Evolutionary conservation across 2,113 vertebrate species (phyloP).

Genomic region (Lampris megalopsis): DNA sequence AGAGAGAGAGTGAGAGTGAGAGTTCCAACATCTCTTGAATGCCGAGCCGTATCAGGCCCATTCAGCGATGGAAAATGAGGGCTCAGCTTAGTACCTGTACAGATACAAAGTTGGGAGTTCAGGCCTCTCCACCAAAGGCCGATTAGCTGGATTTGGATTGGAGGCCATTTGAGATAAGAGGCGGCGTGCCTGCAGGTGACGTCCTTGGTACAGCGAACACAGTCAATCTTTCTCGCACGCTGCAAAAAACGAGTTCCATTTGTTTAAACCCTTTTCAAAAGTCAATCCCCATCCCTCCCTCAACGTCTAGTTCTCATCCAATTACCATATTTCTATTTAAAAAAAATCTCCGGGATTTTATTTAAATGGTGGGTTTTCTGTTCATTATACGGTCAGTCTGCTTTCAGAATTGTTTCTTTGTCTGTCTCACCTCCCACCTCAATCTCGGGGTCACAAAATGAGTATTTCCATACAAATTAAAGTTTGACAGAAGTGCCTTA

Average conservation of each 20-base stretch:
- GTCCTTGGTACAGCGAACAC: constrained; percentile 38
- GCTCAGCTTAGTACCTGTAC: constrained; percentile 28
- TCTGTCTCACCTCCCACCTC: not conserved
- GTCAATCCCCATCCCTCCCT: not conserved
- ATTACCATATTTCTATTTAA: constrained; percentile 32
- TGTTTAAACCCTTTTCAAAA: not conserved
- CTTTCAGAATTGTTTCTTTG: constrained; percentile 52
- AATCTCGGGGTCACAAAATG: constrained; percentile 31
- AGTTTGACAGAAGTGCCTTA: constrained; percentile 37
- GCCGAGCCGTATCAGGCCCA: constrained; percentile 20
- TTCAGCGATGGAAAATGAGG: constrained; percentile 36
- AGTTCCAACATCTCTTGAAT: constrained; percentile 20
- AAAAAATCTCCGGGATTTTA: no score
- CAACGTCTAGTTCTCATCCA: not conserved
- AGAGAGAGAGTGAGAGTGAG: not conserved
- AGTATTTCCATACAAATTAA: constrained; percentile 67
- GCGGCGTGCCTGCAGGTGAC: constrained; percentile 34
- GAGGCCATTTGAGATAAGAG: constrained; percentile 43
- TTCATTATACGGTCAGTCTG: constrained; percentile 47
- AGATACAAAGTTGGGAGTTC: constrained; percentile 22
- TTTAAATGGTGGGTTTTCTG: no score
- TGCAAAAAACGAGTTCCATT: constrained; percentile 21
- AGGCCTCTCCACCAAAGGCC: constrained; percentile 22
- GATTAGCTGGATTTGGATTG: constrained; percentile 42
- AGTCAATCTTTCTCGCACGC: not conserved